Evolutionary conservation across 2,113 vertebrate genomes (phyloP), one percentile per base, ranked within the genome.

Genomic region (Elanoides forficatus): DNA sequence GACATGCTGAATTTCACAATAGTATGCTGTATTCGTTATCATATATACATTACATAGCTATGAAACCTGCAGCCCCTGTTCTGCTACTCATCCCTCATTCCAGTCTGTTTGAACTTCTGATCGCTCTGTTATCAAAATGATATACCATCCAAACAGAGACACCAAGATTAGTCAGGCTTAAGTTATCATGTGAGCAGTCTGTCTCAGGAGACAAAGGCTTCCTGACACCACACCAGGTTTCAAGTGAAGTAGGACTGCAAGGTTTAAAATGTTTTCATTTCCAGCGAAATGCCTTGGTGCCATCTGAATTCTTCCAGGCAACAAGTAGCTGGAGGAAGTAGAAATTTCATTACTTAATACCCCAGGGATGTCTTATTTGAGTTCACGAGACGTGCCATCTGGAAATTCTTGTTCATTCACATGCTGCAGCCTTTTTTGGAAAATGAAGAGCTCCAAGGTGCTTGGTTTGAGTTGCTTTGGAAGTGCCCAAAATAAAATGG

Each of bases 341-440:
- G 90, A 86, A 75, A 86, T 83, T 95, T 93, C 90, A 92, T 95
- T 94, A 80, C 75, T 95, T 89, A 93, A 91, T 96, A 74, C 93
- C 32, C 76, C 50, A 93, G 94, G 72, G 96, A 78, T 85, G n/a
- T 78, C 89, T 96, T 96, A 78, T 55, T 91, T 3, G 32, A 93
- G 91, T 90, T 96, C 91, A 91, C 0, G 1, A 80, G 60, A 94
- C 23, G 1, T 92, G 76, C 85, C 82, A 91, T 94, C 84, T 97
- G 93, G 89, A 97, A 91, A 95, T 93, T 93, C 48, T 95, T 97
- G 66, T 90, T 91, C 62, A 63, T 95, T 89, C 71, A 91, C 78
- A 82, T 91, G 91, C 82, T 85, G 66, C 36, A 80, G 74, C 94
- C 70, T 94, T 96, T 95, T 95, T 94, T 96, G 89, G 86, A 87